Percentiles rank a stretch among this genome's conserved stretches.
These are phyloP conservation scores for Stenodema calcarata DNA, from an alignment of 2,888 invertebrate genomes.

Conservation along the genomic window DNA sequence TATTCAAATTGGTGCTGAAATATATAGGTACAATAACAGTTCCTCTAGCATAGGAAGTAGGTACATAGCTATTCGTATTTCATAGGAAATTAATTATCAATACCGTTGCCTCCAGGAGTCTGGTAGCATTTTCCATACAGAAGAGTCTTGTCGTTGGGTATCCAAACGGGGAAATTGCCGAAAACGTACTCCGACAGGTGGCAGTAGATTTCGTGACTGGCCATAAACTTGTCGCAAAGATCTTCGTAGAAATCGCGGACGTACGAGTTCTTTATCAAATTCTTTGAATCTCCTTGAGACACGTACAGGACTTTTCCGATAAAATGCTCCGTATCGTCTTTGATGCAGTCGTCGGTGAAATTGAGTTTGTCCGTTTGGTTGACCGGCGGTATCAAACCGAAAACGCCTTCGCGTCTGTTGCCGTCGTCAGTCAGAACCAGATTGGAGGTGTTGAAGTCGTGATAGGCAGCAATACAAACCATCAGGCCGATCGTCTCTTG, in stretches of 20 bases:
- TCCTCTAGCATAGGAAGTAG: too few relatives aligned
- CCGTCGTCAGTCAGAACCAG: neutral
- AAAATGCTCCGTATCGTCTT: neutral
- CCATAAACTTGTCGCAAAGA: constrained; percentile 1
- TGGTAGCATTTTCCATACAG: constrained; percentile 20
- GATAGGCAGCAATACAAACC: neutral
- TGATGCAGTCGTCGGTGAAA: neutral
- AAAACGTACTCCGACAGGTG: constrained; percentile 7
- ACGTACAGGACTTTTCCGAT: neutral
- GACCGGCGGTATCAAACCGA: neutral
- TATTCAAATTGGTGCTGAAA: too few relatives aligned
- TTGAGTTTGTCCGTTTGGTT: neutral
- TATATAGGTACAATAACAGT: too few relatives aligned
- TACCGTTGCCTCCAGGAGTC: neutral
- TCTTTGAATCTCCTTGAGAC: neutral
- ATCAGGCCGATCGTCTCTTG: neutral
- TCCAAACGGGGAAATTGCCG: constrained; percentile 1
- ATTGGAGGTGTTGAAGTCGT: constrained; percentile 1
- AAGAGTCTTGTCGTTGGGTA: neutral
- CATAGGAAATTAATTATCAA: too few relatives aligned
- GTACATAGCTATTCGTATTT: too few relatives aligned
- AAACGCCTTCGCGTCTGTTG: neutral
- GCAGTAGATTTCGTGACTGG: neutral
- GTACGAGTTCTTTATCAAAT: neutral
- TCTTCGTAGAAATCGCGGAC: constrained; percentile 15